Conservation (phyloP, 1,140 invertebrate genomes). For the Eumaeus atala region DNA sequence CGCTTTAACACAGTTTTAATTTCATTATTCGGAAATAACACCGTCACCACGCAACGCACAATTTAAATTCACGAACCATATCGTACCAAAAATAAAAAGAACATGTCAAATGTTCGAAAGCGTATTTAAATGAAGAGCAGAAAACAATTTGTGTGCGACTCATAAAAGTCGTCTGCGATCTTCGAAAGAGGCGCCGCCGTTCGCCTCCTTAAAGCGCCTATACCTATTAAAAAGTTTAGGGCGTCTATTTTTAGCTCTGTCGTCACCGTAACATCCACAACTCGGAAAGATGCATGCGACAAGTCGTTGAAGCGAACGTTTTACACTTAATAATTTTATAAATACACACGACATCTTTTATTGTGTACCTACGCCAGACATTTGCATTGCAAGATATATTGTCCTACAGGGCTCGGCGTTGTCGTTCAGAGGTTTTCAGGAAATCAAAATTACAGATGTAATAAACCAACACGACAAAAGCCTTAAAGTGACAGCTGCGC, state of each 20-base stretch:
- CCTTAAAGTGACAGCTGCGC: too few species aligned
- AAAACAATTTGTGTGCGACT: constrained; percentile 54
- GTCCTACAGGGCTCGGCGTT: too few species aligned
- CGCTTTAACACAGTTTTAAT: not conserved
- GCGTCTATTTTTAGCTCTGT: constrained; percentile 59
- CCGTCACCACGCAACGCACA: not conserved
- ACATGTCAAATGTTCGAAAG: constrained; percentile 32
- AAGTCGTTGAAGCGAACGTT: constrained; percentile 42
- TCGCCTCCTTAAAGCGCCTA: constrained; percentile 37
- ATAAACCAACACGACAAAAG: too few species aligned
- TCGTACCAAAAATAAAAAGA: constrained; percentile 31
- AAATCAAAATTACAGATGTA: too few species aligned
- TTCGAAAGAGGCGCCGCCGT: constrained; percentile 47
- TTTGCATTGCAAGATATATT: too few species aligned
- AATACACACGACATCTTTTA: not conserved
- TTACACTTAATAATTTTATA: constrained; percentile 11
- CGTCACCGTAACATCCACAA: constrained; percentile 32
- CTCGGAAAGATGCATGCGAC: constrained; percentile 50
- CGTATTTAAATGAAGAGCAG: constrained; percentile 45
- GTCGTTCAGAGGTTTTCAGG: too few species aligned
- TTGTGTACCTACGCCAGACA: too few species aligned
- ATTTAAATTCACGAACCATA: constrained; percentile 13
- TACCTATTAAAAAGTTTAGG: constrained; percentile 63
- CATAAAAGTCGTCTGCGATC: constrained; percentile 58
- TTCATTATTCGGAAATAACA: not conserved